Evolutionary conservation across 1,140 invertebrate species (phyloP), one percentile per base, ranked within the genome.

Genomic region (Archegozetes longisetosus): DNA sequence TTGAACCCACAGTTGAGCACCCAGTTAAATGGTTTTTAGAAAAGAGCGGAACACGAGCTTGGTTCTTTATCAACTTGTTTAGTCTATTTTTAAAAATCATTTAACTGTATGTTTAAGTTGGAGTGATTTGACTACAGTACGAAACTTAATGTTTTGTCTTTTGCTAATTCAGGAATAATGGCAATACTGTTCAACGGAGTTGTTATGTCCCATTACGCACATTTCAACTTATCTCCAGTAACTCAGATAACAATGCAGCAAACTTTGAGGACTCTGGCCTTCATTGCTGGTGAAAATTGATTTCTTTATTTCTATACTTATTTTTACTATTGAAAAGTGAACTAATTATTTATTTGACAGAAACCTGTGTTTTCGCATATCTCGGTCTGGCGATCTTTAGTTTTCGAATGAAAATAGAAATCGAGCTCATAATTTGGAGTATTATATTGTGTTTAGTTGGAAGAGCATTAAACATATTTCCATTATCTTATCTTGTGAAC

Each of bases 241-340:
- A 95, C 94, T 14, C 94, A 98, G 76, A 95, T 98, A 9, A 98
- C 94, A 2, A 95, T 98, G 84, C 93, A 98, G 72, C 93, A 98
- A 73, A 97, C 93, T 1, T 93, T 98, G 80, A 80, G 95, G 70
- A 98, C 94, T 0, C 75, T 98, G 25, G 86, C 95, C 4, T 97
- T 98, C 69, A 93, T 97, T 66, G 91, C 92, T 62, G 78, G 78
- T 79, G 65, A 61, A 64, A 64, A 26, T 24, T 57, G 6, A 22
- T 56, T 61, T 61, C 53, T 62, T 20, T 66, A 66, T 62, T 66
- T 69, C 57, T 65, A 46, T 60, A 23, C 17, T 28, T 29, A 13
- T 28, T 26, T 25, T 53, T 3, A 24, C 32, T 56, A 51, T 26
- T 27, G 4, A n/a, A n/a, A n/a, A n/a, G n/a, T n/a, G n/a, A n/a